Evolutionary conservation across 2,113 vertebrate species (phyloP), one percentile per base, ranked within the genome.

Genomic region (Bubalus kerabau): DNA sequence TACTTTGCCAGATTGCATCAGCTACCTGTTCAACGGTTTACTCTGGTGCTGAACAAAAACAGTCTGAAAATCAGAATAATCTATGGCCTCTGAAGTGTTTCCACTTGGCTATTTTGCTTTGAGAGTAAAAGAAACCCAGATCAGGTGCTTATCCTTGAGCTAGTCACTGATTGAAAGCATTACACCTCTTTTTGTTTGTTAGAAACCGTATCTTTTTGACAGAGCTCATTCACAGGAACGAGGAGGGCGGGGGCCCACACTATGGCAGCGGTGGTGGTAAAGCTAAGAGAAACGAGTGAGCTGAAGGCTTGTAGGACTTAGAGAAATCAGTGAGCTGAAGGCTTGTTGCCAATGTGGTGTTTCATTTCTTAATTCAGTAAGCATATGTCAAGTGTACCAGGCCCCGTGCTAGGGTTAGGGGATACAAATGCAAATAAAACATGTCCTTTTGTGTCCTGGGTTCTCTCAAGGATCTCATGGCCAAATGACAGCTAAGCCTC

Each of bases 1-100:
- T 50, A 87, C 36, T 88, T 89, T 92, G 87, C 85, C 95, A 95
- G 89, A 94, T 89, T 97, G 93, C 71, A 92, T 92, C 94, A 95
- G 83, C 64, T 91, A 98, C 86, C 93, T 96, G 97, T 80, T 97
- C 87, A 82, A 84, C 48, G 40, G 88, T 97, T 97, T 62, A 60
- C 81, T 93, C 40, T 50, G 56, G 28, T 82, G 40, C 32, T 92
- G 96, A 48, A 82, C 93, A 87, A 96, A 76, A 92, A 91, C 8
- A 90, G 50, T 83, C 78, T 71, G 60, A 86, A 95, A 93, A 90
- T 95, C 46, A 95, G 89, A 94, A 74, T 85, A 88, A 90, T 92
- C 46, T 28, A 23, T 50, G 46, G 54, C 28, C 74, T 96, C 48
- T 54, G 23, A 19, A 46, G 56, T n/a, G 54, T 95, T 95, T 89